These are phyloP conservation scores for Poecilia wingei DNA, from an alignment of 2,797 vertebrate genomes.

Conservation along the genomic window DNA sequence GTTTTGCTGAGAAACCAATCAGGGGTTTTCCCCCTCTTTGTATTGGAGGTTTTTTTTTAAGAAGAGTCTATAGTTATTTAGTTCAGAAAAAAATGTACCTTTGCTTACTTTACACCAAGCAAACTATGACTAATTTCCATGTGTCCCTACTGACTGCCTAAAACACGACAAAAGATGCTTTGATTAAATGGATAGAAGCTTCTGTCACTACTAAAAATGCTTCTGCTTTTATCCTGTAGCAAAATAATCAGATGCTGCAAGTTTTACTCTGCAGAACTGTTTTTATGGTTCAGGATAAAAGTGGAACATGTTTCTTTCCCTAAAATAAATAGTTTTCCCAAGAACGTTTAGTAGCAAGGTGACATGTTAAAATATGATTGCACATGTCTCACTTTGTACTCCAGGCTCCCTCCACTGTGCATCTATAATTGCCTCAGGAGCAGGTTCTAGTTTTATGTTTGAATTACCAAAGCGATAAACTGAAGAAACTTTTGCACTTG, in stretches of 20 bases:
- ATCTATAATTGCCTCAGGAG: slow-evolving; percentile 19
- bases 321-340: background rate
- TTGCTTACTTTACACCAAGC: background rate
- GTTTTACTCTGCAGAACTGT: background rate
- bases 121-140: background rate
- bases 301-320: background rate
- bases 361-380: background rate
- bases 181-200: background rate
- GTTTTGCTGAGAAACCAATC: no score
- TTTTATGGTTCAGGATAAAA: background rate
- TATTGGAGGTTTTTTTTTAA: background rate
- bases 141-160: background rate
- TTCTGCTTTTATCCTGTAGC: background rate
- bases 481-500: slow-evolving; percentile 15
- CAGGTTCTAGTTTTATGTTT: slow-evolving; percentile 6
- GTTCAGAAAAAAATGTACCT: background rate
- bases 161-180: background rate
- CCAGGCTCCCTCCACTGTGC: slow-evolving; percentile 16
- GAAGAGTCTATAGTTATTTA: background rate
- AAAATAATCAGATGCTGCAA: background rate
- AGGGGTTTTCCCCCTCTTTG: background rate
- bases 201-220: background rate
- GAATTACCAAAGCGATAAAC: slow-evolving; percentile 37
- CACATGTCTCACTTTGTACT: slow-evolving; percentile 9
- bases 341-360: slow-evolving; percentile 8